Base-by-base conservation (phyloP, 2,888 invertebrate species). In the Hartigia nigra region DNA sequence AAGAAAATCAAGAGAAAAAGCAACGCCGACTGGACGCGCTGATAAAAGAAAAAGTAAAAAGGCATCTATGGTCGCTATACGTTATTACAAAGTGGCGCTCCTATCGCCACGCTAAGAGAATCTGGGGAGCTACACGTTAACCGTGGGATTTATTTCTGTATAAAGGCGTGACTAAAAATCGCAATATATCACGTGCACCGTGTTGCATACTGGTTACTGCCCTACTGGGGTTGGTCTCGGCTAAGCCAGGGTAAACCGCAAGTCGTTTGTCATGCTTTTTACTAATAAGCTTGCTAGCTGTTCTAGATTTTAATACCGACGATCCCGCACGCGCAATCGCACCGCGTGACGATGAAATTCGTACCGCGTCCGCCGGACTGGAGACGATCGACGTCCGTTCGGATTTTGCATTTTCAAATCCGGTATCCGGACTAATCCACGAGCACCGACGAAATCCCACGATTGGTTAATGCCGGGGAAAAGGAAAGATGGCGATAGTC, bases 121-220 rank as follows among this genome's bases (percentile, higher is more conserved):
- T 86, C 87, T 83, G 83, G 86, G 85, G 87, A 85, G 85, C 83
- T 79, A 81, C 84, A 83, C 85, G 86, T 86, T 86, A 86, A 85
- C 86, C 86, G 84, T 76, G 82, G 86, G 87, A 88, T 88, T 88
- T 88, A 88, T 88, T 87, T 87, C 87, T 84, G 88, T 86, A 88
- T 87, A 88, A 89, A 88, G 86, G 88, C 88, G 87, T 89, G 88
- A 89, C 89, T 89, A 88, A 88, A 88, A 88, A 88, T 89, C 84
- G 88, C 84, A 86, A 86, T 88, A 89, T 87, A 88, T 88, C 88
- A 88, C 79, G 79, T 79, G 86, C 84, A 84, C 84, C 84, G 82
- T 87, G 85, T 84, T 83, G 88, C 85, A 84, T 83, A 82, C 83
- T 81, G 83, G 88, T 83, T 87, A 88, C 87, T 84, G 85, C 85